Evolutionary conservation across 2,797 vertebrate species (phyloP), one percentile per base, ranked within the genome.

Genomic region (Liasis olivaceus): DNA sequence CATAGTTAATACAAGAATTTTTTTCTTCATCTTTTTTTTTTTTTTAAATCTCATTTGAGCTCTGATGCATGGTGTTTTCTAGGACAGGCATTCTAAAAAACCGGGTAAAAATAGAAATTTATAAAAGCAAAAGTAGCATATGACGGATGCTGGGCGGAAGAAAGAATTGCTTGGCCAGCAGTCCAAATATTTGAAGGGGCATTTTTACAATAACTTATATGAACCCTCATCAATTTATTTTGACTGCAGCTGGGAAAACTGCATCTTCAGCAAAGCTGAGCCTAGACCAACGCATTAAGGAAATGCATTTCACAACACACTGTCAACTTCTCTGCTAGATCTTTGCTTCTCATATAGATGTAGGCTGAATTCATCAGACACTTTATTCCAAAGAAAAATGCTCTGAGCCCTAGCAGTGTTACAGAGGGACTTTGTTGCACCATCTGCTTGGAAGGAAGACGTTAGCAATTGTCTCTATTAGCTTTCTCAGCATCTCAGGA

Each of bases 41-140:
- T 42, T 22, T 22, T 20, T 20, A 20, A 91, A 90, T 63, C 31
- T 95, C 95, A 94, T 96, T 97, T 94, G 86, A 96, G 69, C 72
- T 92, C 93, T 6, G 5, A 0, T 93, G 90, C 42, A 91, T 96
- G 72, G 36, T 20, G 47, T 42, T 96, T 97, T 93, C 90, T 91
- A 95, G 89, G 62, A 77, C 88, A 95, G 91, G 94, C 92, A 94
- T 88, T 89, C 90, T 95, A 90, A 91, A 92, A 95, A 97, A 97
- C 84, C 56, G 94, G 85, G 93, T 96, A 97, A 97, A 96, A 96
- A 95, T 94, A 96, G 92, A 97, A 96, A 96, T 95, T 94, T 54
- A 69, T 96, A 95, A 96, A 93, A 96, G 92, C 93, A 96, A 95
- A 85, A 96, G 89, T 90, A 93, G 91, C 93, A 51, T 77, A 42